Evolutionary conservation across 2,113 vertebrate species (phyloP).

Genomic region (Salvelinus alpinus): DNA sequence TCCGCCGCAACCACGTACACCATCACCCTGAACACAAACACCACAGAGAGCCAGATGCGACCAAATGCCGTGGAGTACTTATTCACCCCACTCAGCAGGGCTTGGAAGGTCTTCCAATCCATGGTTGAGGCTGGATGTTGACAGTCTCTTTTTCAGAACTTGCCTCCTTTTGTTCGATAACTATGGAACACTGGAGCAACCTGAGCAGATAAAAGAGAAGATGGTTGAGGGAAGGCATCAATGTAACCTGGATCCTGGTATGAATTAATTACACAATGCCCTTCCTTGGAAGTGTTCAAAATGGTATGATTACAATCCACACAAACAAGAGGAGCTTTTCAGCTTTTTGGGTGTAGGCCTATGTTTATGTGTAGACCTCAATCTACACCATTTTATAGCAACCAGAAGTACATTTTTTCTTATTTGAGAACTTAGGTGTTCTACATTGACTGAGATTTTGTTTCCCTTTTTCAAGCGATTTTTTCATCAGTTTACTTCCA

Average conservation of each 20-base stretch:
- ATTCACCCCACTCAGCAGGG: constrained; percentile 83
- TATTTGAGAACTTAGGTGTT: too few relatives aligned
- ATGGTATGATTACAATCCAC: neutral
- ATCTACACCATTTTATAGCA: neutral
- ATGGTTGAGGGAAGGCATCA: too few relatives aligned
- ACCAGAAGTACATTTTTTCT: too few relatives aligned
- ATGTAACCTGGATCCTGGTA: constrained; percentile 1
- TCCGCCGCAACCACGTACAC: constrained; percentile 86
- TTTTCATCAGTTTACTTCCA: too few relatives aligned
- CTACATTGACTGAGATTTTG: too few relatives aligned
- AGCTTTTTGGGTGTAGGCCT: neutral
- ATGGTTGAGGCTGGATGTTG: constrained; percentile 59
- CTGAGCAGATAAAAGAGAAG: constrained; percentile 30
- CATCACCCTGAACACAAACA: constrained; percentile 85
- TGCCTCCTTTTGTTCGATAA: neutral
- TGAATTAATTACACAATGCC: neutral
- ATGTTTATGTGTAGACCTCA: neutral
- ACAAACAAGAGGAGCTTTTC: neutral
- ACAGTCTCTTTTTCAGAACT: neutral
- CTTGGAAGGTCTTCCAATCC: constrained; percentile 86
- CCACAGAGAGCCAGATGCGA: constrained; percentile 85
- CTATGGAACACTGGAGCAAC: neutral
- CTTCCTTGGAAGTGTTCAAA: neutral
- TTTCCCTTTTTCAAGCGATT: too few relatives aligned
- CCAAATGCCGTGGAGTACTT: constrained; percentile 84